phyloP scores from a whole-genome alignment of 2,797 vertebrate species.

The Silurus lanzhouensis region DNA sequence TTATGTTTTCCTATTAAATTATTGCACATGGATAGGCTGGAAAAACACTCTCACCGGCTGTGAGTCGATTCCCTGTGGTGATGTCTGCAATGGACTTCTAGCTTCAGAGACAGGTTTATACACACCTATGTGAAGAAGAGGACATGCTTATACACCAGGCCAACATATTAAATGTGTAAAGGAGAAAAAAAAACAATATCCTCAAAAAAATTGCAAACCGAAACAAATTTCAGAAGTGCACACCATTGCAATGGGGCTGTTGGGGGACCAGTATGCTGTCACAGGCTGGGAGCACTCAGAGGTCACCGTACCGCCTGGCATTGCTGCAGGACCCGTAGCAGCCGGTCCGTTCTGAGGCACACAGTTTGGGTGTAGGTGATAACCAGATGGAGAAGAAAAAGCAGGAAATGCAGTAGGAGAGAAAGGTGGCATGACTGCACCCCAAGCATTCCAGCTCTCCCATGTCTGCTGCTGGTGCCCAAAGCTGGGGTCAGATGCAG shows the following conservation, averaged over 20 bases:
- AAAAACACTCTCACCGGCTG: conserved; percentile 60
- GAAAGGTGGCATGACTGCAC: conserved; percentile 44
- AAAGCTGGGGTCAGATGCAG: conserved; percentile 56
- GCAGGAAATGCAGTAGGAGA: conserved; percentile 21
- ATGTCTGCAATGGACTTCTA: neutral
- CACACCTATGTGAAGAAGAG: conserved; percentile 58
- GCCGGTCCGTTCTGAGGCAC: conserved; percentile 53
- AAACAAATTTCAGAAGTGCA: neutral
- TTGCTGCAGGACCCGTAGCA: conserved; percentile 32
- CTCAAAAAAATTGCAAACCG: no score
- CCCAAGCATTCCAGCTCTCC: conserved; percentile 61
- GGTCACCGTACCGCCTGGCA: neutral
- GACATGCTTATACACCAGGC: neutral
- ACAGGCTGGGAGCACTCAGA: neutral
- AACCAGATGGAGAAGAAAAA: neutral
- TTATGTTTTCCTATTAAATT: neutral
- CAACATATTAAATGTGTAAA: neutral
- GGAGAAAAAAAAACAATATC: neutral
- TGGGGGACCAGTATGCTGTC: neutral
- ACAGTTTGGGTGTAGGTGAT: conserved; percentile 37
- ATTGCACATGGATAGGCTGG: neutral
- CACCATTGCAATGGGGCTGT: conserved; percentile 34
- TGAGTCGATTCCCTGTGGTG: conserved; percentile 45
- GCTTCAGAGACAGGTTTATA: conserved; percentile 54
- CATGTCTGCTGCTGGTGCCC: conserved; percentile 55